Evolutionary conservation across 2,113 vertebrate species (phyloP), one percentile per base, ranked within the genome.

Genomic region (Montifringilla adamsi): DNA sequence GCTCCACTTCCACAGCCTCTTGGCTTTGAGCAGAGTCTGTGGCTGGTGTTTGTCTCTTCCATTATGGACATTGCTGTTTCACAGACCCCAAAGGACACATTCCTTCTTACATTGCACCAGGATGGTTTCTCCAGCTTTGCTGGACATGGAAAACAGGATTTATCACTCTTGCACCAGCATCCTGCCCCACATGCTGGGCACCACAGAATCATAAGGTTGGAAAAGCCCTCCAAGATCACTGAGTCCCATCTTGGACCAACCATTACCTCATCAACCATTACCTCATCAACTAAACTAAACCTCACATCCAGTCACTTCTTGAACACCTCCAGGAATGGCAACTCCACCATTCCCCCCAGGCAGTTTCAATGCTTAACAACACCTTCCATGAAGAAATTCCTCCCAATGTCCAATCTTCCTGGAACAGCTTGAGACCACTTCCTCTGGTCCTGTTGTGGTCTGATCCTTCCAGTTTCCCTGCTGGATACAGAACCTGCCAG

Each of bases 161-260:
- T 39, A 46, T 18, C 43, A 37, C 33, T 35, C 10, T 2, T 30
- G 26, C 3, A 1, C 18, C 3, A 0, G 10, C 23, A 64, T 52
- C 26, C 20, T 35, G 39, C n/a, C 37, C 66, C 16, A 3, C 19
- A 10, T 5, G 5, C 30, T 35, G 44, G 41, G 53, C 63, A 60
- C 15, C 0, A 12, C 0, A 47, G 41, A 41, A 47, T 27, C 47
- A 55, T 35, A 49, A 27, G 12, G 17, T 2, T 49, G 55, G 15
- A 55, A 62, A 49, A 49, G 21, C 58, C 35, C 22, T 56, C 63
- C 31, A 69, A 23, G 10, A 55, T 33, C 22, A 62, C 1, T 6
- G 5, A 84, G 26, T 7, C 26, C 46, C 46, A 53, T 28, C 26
- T 69, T 2, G 62, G n/a, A 41, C 21, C 35, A 46, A 35, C 10